Percentiles rank a stretch among this genome's conserved stretches.
Evolutionary conservation across 2,113 vertebrate species (phyloP).

Genomic region (Alethe castanea): DNA sequence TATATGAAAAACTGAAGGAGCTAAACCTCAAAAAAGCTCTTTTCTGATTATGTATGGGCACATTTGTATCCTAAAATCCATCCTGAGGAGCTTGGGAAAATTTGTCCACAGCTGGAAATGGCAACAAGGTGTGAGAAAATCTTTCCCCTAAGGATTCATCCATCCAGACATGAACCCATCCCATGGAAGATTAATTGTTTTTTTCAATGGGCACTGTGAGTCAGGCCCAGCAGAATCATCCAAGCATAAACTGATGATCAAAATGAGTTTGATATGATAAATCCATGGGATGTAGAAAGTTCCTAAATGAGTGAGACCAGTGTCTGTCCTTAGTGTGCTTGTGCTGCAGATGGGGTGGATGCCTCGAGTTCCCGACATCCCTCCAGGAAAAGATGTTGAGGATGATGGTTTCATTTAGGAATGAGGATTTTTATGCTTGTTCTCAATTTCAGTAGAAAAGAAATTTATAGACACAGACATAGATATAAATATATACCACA

Average conservation of each 20-base stretch:
- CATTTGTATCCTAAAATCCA: background rate
- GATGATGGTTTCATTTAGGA: background rate
- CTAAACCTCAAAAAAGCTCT: background rate
- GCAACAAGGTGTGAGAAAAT: background rate
- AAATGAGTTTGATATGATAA: background rate
- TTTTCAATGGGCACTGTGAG: fast-evolving
- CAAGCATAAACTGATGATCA: background rate
- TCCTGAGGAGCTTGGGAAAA: background rate
- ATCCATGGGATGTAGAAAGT: background rate
- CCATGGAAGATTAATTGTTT: background rate
- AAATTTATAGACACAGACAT: background rate
- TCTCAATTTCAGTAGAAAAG: background rate
- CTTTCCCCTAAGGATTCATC: background rate
- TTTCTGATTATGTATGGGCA: fast-evolving
- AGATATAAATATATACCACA: background rate
- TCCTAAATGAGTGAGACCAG: background rate
- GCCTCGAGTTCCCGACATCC: background rate
- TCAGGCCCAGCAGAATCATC: background rate
- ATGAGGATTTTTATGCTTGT: background rate
- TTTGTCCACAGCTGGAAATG: background rate
- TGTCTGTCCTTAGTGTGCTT: background rate
- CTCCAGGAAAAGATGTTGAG: background rate
- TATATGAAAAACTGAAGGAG: background rate
- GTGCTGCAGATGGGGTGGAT: background rate
- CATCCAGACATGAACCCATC: background rate